These are phyloP conservation scores for Brachionus koreanus DNA, from an alignment of 1,140 invertebrate genomes.

Conservation along the genomic window DNA sequence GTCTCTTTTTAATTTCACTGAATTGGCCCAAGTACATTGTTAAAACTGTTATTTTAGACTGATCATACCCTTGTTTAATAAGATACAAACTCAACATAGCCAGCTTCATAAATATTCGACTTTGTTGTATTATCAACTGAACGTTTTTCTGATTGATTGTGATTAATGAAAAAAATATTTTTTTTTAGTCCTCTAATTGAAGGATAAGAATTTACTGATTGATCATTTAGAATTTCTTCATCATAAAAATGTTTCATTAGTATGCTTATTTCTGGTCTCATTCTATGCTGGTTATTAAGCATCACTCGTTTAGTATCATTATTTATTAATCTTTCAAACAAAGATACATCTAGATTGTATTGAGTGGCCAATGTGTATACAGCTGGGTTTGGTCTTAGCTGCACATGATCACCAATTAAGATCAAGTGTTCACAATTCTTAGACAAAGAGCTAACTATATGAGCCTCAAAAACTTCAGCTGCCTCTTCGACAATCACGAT, in stretches of 20 bases:
- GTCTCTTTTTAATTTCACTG: conserved; percentile 4
- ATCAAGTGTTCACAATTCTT: conserved; percentile 46
- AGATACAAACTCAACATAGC: conserved; percentile 53
- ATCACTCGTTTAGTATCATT: conserved; percentile 61
- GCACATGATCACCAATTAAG: conserved; percentile 62
- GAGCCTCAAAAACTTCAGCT: conserved; percentile 47
- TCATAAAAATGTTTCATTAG: conserved; percentile 45
- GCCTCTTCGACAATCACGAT: conserved; percentile 48
- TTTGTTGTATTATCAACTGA: conserved; percentile 52
- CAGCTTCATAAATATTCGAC: conserved; percentile 54
- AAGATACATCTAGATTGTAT: conserved; percentile 67
- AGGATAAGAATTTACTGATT: conserved; percentile 49
- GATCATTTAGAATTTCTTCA: conserved; percentile 50
- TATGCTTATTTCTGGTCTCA: conserved; percentile 53
- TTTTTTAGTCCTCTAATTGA: conserved; percentile 52
- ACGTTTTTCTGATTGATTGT: conserved; percentile 49
- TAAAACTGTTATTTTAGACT: conserved; percentile 55
- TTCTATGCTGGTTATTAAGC: conserved; percentile 50
- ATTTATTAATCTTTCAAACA: conserved; percentile 70
- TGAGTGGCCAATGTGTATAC: conserved; percentile 63
- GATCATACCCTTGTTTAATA: conserved; percentile 54
- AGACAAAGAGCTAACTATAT: conserved; percentile 46
- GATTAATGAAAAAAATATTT: conserved; percentile 57
- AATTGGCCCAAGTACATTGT: conserved; percentile 57
- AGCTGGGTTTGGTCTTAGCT: conserved; percentile 67